Conservation (phyloP, 1,140 invertebrate species). For the Philotrypesis tridentata region DNA sequence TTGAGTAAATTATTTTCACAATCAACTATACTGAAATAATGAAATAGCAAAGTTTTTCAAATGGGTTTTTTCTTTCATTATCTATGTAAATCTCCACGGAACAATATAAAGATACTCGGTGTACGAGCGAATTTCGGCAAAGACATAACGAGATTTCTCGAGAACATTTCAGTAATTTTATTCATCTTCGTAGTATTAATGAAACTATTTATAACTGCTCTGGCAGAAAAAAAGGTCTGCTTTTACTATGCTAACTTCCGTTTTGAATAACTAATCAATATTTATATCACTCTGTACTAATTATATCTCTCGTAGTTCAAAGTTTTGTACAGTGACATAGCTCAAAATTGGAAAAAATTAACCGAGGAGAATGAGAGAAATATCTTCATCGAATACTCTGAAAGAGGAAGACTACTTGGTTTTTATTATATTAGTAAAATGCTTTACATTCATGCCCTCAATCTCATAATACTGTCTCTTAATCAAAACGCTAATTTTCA, state of each 20-base stretch:
- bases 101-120: background rate
- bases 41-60: too few relatives aligned
- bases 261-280: background rate
- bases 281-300: too few relatives aligned
- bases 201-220: background rate
- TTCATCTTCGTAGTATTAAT: background rate
- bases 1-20: too few relatives aligned
- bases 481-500: too few relatives aligned
- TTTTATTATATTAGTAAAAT: too few relatives aligned
- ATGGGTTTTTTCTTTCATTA: background rate
- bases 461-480: too few relatives aligned
- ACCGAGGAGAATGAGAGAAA: background rate
- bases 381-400: background rate
- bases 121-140: background rate
- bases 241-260: background rate
- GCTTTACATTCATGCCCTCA: too few relatives aligned
- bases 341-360: background rate
- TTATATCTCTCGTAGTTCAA: background rate
- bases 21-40: too few relatives aligned
- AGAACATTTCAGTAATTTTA: background rate
- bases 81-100: background rate
- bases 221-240: background rate
- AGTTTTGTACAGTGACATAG: background rate
- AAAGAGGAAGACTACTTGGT: background rate
- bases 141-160: background rate